A percentile compares a stretch with the other conserved stretches of the same genome.
Evolutionary conservation across 2,797 vertebrate genomes (phyloP).

Genomic region (Onychomys torridus): DNA sequence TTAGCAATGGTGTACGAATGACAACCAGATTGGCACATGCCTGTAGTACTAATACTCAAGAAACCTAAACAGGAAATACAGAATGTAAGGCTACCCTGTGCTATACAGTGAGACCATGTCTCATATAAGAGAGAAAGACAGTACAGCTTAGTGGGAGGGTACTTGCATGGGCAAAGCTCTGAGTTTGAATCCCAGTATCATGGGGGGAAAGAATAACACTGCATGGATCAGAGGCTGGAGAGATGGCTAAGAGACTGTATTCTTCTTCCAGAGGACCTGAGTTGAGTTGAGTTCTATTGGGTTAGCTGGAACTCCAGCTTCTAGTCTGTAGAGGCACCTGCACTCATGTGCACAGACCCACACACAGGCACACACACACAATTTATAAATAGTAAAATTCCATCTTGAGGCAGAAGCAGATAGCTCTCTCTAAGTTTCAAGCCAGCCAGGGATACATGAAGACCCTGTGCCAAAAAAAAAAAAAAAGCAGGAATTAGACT

Average conservation of each 20-base stretch:
- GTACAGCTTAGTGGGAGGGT: not conserved
- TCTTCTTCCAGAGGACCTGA: not conserved
- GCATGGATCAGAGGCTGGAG: not conserved
- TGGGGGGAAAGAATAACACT: rapidly evolving
- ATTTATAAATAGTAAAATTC: not conserved
- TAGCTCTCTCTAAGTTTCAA: not conserved
- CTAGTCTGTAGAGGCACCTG: not conserved
- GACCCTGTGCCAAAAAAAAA: not conserved
- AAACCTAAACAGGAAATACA: not conserved
- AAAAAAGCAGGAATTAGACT: not conserved
- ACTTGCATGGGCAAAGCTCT: not conserved
- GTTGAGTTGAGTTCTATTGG: not conserved
- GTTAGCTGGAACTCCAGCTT: not conserved
- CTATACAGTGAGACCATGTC: not conserved
- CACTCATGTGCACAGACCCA: not conserved
- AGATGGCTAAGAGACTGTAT: too few relatives aligned
- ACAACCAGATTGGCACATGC: not conserved
- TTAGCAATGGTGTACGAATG: not conserved
- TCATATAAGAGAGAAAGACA: not conserved
- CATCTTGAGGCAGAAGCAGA: not conserved
- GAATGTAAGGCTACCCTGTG: not conserved
- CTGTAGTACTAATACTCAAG: not conserved
- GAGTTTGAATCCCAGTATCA: not conserved
- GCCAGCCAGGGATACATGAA: not conserved
- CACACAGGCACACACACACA: not conserved